These are phyloP conservation scores for Nanorana parkeri DNA, from an alignment of 2,113 vertebrate genomes.

Conservation along the genomic window DNA sequence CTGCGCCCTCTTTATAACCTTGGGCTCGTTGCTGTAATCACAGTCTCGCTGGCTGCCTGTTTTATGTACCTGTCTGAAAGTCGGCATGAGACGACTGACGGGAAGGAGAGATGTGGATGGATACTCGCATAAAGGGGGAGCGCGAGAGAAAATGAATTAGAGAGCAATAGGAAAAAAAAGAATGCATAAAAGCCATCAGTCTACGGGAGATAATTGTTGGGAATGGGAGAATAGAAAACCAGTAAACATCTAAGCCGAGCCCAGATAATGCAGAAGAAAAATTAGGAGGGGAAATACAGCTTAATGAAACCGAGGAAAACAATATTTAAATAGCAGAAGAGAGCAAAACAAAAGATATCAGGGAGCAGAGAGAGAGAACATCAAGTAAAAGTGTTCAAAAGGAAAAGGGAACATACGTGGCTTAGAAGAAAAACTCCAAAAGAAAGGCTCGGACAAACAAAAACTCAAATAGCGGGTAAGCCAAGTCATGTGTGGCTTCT, in stretches of 20 bases:
- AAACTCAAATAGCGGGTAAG: too few species aligned
- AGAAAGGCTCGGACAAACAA: too few species aligned
- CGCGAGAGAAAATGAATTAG: background rate
- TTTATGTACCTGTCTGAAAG: constrained; percentile 56
- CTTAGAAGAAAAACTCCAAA: too few species aligned
- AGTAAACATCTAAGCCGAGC: background rate
- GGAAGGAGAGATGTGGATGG: background rate
- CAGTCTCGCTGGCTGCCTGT: constrained; percentile 47
- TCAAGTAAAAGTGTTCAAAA: too few species aligned
- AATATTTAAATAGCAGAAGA: background rate
- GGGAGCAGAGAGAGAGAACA: too few species aligned
- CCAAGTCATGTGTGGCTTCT: too few species aligned
- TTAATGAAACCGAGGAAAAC: background rate
- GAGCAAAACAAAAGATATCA: background rate
- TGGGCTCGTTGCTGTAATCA: constrained; percentile 51
- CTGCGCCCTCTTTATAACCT: constrained; percentile 53
- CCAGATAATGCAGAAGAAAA: background rate
- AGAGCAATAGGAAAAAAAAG: background rate
- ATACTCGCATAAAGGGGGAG: background rate
- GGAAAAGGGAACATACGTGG: too few species aligned
- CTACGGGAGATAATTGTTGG: background rate
- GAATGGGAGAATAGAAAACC: background rate
- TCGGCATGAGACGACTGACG: constrained; percentile 42
- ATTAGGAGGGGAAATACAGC: background rate
- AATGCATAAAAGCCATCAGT: background rate